Base-by-base conservation (phyloP, 2,888 invertebrate genomes). In the Schizotus pectinicornis region DNA sequence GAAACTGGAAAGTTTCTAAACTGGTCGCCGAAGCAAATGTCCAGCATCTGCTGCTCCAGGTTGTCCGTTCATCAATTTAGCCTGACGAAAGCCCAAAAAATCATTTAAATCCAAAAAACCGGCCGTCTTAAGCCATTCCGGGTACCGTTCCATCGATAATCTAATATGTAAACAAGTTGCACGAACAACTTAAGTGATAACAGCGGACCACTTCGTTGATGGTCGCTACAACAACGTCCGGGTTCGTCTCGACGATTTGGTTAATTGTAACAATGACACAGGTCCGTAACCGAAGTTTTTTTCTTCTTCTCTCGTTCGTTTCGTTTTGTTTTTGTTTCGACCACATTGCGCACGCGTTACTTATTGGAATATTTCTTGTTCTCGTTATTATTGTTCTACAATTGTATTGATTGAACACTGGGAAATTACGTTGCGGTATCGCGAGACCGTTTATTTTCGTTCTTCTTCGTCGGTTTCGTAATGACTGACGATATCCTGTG, bases 351-450 rank as follows among this genome's bases (percentile, higher is more conserved):
- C 70, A 69, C 71, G 71, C 71, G 68, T 67, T 70, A 62, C 63
- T 62, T 22, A 22, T 22, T 46, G 53, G 63, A 63, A 63, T 63
- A 67, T 67, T 65, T 67, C 66, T 70, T 68, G 63, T 65, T 61
- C 66, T 65, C 65, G 64, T 63, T 48, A 63, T 22, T 22, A 22
- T 22, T 3, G 22, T 22, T 22, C 22, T 22, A 22, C 22, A 22
- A 62, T 59, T 63, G 70, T 67, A 71, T 71, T 71, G 71, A 71
- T 71, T 70, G 71, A 71, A 70, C 69, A 69, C 70, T 67, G 63
- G 64, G 63, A 68, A 66, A 68, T 69, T 69, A 64, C 66, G 51
- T 46, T 36, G 43, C 38, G 56, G 50, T 56, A 56, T 56, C 49
- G 22, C 22, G 55, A 56, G 36, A 58, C 11, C 58, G 52, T 53